Percentiles rank a stretch among this genome's conserved stretches.
Evolutionary conservation across 2,113 vertebrate genomes (phyloP).

Genomic region (Bettongia penicillata): DNA sequence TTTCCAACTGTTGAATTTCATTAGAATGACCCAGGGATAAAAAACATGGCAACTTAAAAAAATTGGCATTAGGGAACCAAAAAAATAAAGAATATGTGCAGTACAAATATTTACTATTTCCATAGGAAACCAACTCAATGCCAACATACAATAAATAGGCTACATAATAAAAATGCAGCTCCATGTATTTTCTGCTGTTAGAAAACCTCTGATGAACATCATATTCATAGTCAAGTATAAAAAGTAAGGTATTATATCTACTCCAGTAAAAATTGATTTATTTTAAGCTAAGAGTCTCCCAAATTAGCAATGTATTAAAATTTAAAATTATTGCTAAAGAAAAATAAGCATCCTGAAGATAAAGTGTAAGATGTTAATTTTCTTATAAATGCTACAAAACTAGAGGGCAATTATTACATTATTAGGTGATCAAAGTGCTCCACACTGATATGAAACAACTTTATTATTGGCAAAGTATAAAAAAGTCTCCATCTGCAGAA

Average conservation of each 20-base stretch:
- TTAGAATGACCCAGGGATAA: background rate
- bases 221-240: conserved; percentile 60
- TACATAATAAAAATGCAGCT: conserved; percentile 45
- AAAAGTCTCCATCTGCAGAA: conserved; percentile 69
- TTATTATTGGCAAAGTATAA: conserved; percentile 71
- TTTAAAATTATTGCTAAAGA: conserved; percentile 55
- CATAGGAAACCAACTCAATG: conserved; percentile 34
- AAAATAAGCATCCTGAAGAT: conserved; percentile 52
- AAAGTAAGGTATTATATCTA: conserved; percentile 60
- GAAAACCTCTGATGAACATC: conserved; percentile 35
- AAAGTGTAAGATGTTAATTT: conserved; percentile 65
- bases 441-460: conserved; percentile 59
- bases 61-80: background rate
- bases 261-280: conserved; percentile 63
- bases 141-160: conserved; percentile 25
- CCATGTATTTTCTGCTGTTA: conserved; percentile 24
- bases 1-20: conserved; percentile 21
- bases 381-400: conserved; percentile 70
- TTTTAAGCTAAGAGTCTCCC: conserved; percentile 47
- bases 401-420: conserved; percentile 67
- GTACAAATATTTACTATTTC: conserved; percentile 47
- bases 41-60: conserved; percentile 39
- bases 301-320: conserved; percentile 66
- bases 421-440: conserved; percentile 64
- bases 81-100: conserved; percentile 37